Percentiles rank a stretch among this genome's conserved stretches.
Evolutionary conservation across 2,797 vertebrate genomes (phyloP).

Genomic region (Margarornis squamiger): DNA sequence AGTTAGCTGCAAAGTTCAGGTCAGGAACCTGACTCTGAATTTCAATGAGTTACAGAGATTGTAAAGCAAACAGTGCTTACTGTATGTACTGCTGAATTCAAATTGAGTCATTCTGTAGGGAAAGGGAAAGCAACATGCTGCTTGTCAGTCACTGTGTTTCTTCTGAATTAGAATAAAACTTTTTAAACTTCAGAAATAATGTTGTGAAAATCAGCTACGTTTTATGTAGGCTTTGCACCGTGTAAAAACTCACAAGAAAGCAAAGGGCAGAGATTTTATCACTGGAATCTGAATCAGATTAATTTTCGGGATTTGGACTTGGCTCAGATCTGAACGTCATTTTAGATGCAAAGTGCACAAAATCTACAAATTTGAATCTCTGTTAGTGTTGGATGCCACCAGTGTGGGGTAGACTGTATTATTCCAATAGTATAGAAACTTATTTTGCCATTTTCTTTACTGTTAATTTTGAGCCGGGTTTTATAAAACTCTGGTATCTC

Average conservation of each 20-base stretch:
- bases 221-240: neutral
- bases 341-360: neutral
- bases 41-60: neutral
- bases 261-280: slow-evolving; percentile 14
- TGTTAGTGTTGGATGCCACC: neutral
- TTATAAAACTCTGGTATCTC: neutral
- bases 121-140: neutral
- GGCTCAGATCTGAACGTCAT: neutral
- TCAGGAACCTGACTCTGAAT: neutral
- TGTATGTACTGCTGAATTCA: neutral
- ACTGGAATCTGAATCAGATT: neutral
- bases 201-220: neutral
- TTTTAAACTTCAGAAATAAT: neutral
- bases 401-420: neutral
- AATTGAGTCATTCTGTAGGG: neutral
- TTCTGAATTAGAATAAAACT: neutral
- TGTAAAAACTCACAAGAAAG: neutral
- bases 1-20: neutral
- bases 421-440: neutral
- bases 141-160: neutral
- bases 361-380: neutral
- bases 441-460: neutral
- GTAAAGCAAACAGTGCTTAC: neutral
- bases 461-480: neutral
- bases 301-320: neutral